These are phyloP conservation scores for Leucania comma DNA, from an alignment of 2,888 invertebrate species.

Conservation along the genomic window DNA sequence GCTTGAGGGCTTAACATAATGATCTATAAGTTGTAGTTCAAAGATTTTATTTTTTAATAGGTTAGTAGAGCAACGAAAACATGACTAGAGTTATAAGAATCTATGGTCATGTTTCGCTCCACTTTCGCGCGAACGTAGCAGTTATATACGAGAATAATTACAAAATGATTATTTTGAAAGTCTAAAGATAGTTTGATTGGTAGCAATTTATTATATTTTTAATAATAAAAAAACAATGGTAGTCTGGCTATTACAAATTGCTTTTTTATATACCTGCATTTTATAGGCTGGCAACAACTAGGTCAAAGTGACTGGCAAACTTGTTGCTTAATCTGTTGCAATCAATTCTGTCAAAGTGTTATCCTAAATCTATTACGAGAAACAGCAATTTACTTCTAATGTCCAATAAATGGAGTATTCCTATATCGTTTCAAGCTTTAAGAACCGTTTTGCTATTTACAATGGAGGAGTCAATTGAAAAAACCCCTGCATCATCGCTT, in stretches of 20 bases:
- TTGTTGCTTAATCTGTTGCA: slow-evolving; percentile 62
- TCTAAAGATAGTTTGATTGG: slow-evolving; percentile 34
- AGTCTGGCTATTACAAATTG: slow-evolving; percentile 36
- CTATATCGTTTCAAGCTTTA: slow-evolving; percentile 59
- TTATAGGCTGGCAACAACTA: slow-evolving; percentile 43
- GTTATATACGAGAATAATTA: slow-evolving; percentile 12
- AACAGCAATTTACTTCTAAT: slow-evolving; percentile 56
- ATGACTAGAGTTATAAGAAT: neutral
- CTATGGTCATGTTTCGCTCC: slow-evolving; percentile 3
- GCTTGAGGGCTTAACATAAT: slow-evolving; percentile 68
- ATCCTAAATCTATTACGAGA: slow-evolving; percentile 63
- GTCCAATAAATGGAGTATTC: slow-evolving; percentile 56
- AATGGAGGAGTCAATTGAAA: slow-evolving; percentile 65
- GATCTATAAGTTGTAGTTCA: slow-evolving; percentile 46
- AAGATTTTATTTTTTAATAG: slow-evolving; percentile 43
- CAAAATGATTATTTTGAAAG: slow-evolving; percentile 29
- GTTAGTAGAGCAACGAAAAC: slow-evolving; percentile 39
- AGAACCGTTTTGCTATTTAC: slow-evolving; percentile 60
- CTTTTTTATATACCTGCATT: slow-evolving; percentile 48
- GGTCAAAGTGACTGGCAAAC: slow-evolving; percentile 63
- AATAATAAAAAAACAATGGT: slow-evolving; percentile 21
- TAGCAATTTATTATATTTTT: slow-evolving; percentile 35
- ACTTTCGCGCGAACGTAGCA: slow-evolving; percentile 15
- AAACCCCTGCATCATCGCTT: slow-evolving; percentile 71
- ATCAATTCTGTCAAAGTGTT: slow-evolving; percentile 65